These are phyloP conservation scores for Holacanthus passer DNA, from an alignment of 2,113 vertebrate genomes.

Conservation along the genomic window DNA sequence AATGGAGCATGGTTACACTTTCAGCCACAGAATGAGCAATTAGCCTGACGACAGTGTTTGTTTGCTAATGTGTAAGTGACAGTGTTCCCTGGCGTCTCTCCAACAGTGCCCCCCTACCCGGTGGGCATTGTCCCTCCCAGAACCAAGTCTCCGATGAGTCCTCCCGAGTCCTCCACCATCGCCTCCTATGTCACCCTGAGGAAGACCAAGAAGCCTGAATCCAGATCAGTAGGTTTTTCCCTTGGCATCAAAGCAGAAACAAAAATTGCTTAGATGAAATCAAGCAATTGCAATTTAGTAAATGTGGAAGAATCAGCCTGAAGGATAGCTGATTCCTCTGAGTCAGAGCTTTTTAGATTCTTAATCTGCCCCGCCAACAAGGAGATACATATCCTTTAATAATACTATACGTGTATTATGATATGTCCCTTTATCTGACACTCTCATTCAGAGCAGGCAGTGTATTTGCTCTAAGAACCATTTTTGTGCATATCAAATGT, in stretches of 20 bases:
- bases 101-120: constrained; percentile 87
- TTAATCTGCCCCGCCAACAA: background rate
- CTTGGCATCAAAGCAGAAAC: background rate
- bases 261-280: background rate
- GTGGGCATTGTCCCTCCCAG: constrained; percentile 93
- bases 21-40: background rate
- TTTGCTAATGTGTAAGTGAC: constrained; percentile 27
- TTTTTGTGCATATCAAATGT: background rate
- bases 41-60: background rate
- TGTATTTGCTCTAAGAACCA: background rate
- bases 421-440: background rate
- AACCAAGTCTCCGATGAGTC: constrained; percentile 89
- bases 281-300: background rate
- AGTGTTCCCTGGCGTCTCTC: background rate
- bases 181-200: constrained; percentile 97
- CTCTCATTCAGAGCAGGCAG: background rate
- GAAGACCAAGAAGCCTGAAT: constrained; percentile 91
- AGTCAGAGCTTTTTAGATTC: background rate
- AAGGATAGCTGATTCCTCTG: background rate
- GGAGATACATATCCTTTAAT: background rate
- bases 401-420: background rate
- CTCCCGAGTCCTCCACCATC: constrained; percentile 92
- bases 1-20: background rate
- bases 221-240: constrained; percentile 85
- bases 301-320: constrained; percentile 4